These are phyloP conservation scores for Python bivittatus DNA, from an alignment of 2,113 vertebrate species.

Conservation along the genomic window DNA sequence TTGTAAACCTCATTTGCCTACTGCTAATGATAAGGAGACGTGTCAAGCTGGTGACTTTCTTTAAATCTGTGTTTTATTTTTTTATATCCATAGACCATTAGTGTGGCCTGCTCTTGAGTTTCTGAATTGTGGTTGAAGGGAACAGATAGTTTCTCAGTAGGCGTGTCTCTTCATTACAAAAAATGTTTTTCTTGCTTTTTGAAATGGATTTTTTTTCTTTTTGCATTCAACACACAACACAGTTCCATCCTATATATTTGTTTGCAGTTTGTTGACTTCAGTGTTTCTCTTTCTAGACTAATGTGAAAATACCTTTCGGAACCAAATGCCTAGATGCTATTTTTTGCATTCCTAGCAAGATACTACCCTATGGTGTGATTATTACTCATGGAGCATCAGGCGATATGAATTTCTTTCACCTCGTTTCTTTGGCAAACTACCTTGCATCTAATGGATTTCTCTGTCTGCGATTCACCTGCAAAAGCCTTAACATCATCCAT, in stretches of 20 bases:
- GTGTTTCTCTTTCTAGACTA: constrained; percentile 77
- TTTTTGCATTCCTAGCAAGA: constrained; percentile 77
- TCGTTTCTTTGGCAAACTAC: constrained; percentile 79
- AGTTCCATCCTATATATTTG: not conserved
- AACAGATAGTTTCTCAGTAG: not conserved
- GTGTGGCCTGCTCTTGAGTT: not conserved
- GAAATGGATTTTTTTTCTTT: not conserved
- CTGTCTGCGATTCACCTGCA: constrained; percentile 92
- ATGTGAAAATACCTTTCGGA: constrained; percentile 85
- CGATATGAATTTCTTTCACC: constrained; percentile 87
- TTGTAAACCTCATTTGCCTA: not conserved
- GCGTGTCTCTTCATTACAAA: not conserved
- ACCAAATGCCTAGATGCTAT: constrained; percentile 79
- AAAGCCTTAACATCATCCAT: constrained; percentile 85
- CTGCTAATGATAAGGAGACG: not conserved
- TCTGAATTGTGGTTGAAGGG: not conserved
- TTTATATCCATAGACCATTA: not conserved
- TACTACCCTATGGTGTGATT: constrained; percentile 74
- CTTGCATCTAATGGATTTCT: constrained; percentile 78
- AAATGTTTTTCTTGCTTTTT: not conserved
- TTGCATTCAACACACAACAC: not conserved
- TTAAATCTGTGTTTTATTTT: not conserved
- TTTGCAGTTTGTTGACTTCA: not conserved
- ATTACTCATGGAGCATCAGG: constrained; percentile 91
- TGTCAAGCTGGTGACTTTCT: not conserved